Base-by-base conservation (phyloP, 2,797 vertebrate species). In the Coranthus polyacanthus region DNA sequence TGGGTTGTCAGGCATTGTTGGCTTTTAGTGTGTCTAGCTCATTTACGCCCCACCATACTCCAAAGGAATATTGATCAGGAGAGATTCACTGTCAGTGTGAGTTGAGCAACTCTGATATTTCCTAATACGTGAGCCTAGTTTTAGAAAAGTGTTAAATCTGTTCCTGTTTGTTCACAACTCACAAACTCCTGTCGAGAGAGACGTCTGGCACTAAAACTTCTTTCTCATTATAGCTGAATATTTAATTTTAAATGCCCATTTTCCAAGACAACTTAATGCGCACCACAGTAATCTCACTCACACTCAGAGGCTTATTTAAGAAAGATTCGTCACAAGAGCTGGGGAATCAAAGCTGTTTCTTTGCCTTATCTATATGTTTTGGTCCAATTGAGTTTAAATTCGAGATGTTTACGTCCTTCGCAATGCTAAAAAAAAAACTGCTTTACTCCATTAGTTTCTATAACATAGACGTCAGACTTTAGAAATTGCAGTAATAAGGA, bases 1-100 rank as follows among this genome's bases (percentile, higher is more conserved):
- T 86, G 90, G 79, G 37, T 89, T 86, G 88, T 92, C 88, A 91
- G 87, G 90, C 89, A 72, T 86, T 90, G 89, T 87, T 92, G 89
- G 78, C 78, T 91, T 92, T 91, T 89, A 91, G 69, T 90, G 79
- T 70, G 64, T 85, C 85, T 60, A 82, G 81, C 81, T 91, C 88
- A 87, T 91, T 90, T 89, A 69, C 46, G 32, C 57, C 37, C 64
- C 42, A 5, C 72, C 46, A 75, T 87, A 82, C 86, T 84, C 78
- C 60, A 72, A 79, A 84, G 81, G 85, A 91, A 90, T 91, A 89
- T 91, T 88, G 86, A 91, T 90, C 62, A 85, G 81, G 54, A 73
- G 60, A 72, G 60, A 17, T 82, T 72, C 53, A 22, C 43, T 78
- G 75, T 52, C 64, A 41, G 53, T 67, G 60, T 75, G 74, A 85